Evolutionary conservation across 2,113 vertebrate genomes (phyloP).

Genomic region (Trogon melanurus): DNA sequence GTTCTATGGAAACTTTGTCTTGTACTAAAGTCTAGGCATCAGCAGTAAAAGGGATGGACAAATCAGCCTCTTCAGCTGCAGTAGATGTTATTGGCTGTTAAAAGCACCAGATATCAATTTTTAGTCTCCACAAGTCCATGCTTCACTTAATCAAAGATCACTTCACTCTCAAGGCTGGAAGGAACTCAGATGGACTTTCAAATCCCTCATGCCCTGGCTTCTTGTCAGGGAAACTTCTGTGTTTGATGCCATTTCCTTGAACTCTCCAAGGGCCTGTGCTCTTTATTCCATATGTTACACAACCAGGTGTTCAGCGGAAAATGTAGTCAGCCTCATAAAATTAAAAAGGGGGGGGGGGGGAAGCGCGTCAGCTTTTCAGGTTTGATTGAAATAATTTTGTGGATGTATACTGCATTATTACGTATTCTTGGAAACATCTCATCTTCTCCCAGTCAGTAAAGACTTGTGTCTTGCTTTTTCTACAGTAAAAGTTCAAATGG

Average conservation of each 20-base stretch:
- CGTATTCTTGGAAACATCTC: neutral
- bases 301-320: neutral
- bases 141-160: neutral
- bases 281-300: neutral
- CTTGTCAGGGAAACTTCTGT: neutral
- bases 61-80: neutral
- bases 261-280: neutral
- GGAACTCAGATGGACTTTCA: neutral
- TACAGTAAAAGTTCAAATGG: neutral
- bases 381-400: neutral
- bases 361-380: neutral
- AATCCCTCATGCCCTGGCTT: neutral
- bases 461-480: neutral
- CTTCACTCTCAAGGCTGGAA: neutral
- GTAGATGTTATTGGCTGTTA: neutral
- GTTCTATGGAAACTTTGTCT: neutral
- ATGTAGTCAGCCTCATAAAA: neutral
- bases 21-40: neutral
- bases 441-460: neutral
- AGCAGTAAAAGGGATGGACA: neutral
- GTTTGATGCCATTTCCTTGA: neutral
- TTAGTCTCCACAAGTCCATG: neutral
- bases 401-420: neutral
- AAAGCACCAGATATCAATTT: neutral
- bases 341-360: neutral